Percentiles rank a stretch among this genome's conserved stretches.
These are phyloP conservation scores for Eurystomus glaucurus DNA, from an alignment of 2,797 vertebrate genomes.

Conservation along the genomic window DNA sequence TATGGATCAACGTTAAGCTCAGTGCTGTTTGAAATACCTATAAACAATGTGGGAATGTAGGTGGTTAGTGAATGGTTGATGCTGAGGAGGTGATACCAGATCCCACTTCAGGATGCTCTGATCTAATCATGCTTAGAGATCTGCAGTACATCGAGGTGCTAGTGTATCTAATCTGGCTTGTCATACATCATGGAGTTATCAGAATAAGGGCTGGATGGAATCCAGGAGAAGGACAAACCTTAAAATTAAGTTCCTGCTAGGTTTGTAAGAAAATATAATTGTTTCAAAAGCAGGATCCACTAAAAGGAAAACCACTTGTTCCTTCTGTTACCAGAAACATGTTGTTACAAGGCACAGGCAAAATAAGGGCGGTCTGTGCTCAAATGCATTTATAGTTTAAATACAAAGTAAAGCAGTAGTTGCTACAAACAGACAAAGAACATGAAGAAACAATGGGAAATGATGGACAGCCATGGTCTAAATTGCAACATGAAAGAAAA, in stretches of 20 bases:
- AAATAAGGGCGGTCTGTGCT: neutral
- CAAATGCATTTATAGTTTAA: neutral
- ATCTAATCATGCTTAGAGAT: neutral
- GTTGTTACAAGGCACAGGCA: neutral
- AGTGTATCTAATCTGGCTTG: neutral
- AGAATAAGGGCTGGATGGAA: neutral
- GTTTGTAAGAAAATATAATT: neutral
- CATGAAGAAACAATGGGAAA: neutral
- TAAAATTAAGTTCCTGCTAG: neutral
- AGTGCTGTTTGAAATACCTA: neutral
- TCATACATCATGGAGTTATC: neutral
- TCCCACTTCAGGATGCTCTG: neutral
- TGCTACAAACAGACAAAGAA: neutral
- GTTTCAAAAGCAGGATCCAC: neutral
- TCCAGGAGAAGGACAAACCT: neutral
- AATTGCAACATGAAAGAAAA: neutral
- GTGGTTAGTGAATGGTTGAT: neutral
- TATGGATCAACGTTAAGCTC: neutral
- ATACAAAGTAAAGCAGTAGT: neutral
- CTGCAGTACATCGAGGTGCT: neutral
- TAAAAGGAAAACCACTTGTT: neutral
- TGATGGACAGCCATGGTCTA: neutral
- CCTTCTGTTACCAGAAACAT: neutral
- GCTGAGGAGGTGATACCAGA: neutral
- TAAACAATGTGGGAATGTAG: neutral